Base-by-base conservation (phyloP, 2,113 vertebrate genomes). In the Eretmochelys imbricata region DNA sequence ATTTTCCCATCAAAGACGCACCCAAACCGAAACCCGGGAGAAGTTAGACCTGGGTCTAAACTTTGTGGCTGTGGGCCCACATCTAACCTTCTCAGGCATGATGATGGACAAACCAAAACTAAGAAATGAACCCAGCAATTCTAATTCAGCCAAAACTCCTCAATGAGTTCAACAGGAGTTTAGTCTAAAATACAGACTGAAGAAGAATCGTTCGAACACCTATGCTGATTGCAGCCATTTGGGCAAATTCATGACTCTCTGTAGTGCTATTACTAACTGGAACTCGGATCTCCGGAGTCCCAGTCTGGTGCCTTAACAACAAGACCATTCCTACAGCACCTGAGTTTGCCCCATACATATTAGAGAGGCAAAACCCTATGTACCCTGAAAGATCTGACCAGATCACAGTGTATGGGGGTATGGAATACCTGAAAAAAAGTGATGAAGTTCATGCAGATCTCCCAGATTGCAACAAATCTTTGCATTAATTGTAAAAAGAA, bases 301-400 rank as follows among this genome's bases (percentile, higher is more conserved):
- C 62, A 35, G 88, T 90, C 65, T 85, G 0, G 8, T 65, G 93
- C 20, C 79, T 54, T 19, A 83, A 59, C 42, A 38, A 8, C 4
- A 57, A 46, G 8, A 0, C 82, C 65, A 22, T 76, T 6, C 49
- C 69, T 72, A 88, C 24, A 59, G 48, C 38, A 54, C 86, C 82
- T 55, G 76, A 96, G 93, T 85, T 94, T 87, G 87, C 75, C 84
- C 72, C 27, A 84, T 31, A 27, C 4, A 93, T 80, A 51, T 90
- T 92, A 97, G 95, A 96, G 91, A 94, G 93, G 95, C 22, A 4
- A 76, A 76, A 27, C 25, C 22, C 42, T 25, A 38, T 10, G 69
- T 94, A 95, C 88, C 27, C 84, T 85, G 82, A 57, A 76, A 89
- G 6, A 0, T 17, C 22, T 19, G 95, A 85, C 92, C 76, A 46